These are phyloP conservation scores for Pterostichus madidus DNA, from an alignment of 2,888 invertebrate species.

Conservation along the genomic window DNA sequence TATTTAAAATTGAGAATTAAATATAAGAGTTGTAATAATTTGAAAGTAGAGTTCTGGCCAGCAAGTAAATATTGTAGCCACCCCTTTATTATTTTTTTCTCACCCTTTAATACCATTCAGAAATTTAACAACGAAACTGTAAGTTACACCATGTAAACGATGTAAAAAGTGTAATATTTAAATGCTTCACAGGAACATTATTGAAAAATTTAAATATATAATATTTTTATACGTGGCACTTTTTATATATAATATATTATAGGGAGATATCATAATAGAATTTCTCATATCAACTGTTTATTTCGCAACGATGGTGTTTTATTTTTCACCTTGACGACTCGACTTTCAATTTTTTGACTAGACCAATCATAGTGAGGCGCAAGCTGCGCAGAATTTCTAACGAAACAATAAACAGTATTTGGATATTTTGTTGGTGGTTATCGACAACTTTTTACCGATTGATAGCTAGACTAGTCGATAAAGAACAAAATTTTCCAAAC, in stretches of 20 bases:
- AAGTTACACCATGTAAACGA: conserved; percentile 44
- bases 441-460: not conserved
- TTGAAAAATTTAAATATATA: conserved; percentile 69
- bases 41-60: conserved; percentile 73
- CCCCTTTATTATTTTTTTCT: conserved; percentile 70
- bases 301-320: conserved; percentile 32
- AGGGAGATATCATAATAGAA: conserved; percentile 76
- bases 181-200: conserved; percentile 79
- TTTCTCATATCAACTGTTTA: conserved; percentile 59
- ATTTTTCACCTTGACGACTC: conserved; percentile 46
- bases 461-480: conserved; percentile 32
- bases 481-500: conserved; percentile 2
- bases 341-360: conserved; percentile 63
- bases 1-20: too few relatives aligned
- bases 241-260: conserved; percentile 70
- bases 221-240: conserved; percentile 75
- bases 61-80: conserved; percentile 42
- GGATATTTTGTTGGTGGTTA: conserved; percentile 1
- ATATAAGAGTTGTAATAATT: too few relatives aligned
- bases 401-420: not conserved
- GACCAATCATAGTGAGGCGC: conserved; percentile 59
- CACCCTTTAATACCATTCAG: conserved; percentile 76
- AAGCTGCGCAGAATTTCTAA: conserved; percentile 39
- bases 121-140: conserved; percentile 39
- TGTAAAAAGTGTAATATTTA: conserved; percentile 71